Conservation (phyloP, 2,797 vertebrate genomes). For the Tarsius wallacei region DNA sequence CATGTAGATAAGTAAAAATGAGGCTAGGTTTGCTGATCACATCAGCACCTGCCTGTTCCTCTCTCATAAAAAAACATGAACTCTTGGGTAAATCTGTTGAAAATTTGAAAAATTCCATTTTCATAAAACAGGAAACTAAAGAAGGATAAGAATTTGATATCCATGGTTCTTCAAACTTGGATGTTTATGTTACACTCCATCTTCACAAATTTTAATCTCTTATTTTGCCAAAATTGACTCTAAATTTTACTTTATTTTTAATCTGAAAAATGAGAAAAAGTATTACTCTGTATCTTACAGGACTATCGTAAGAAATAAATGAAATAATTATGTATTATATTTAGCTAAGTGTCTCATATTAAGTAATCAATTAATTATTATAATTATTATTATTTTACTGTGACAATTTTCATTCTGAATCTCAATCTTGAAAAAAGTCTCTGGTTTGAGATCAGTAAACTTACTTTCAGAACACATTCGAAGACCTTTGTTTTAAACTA, state of each 20-base stretch:
- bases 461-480: neutral
- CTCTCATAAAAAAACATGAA: neutral
- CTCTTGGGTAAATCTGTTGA: neutral
- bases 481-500: neutral
- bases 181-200: neutral
- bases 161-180: neutral
- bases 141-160: neutral
- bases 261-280: neutral
- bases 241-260: neutral
- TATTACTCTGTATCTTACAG: neutral
- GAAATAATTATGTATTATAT: neutral
- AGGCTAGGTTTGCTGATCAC: neutral
- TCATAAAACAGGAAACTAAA: constrained; percentile 10
- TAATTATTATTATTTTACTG: neutral
- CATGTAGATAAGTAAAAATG: neutral
- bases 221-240: neutral
- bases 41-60: neutral
- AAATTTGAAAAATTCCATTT: neutral
- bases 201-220: neutral
- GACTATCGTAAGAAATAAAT: neutral
- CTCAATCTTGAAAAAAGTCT: neutral
- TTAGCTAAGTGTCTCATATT: neutral
- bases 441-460: neutral
- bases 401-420: neutral
- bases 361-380: constrained; percentile 17